Evolutionary conservation across 2,113 vertebrate species (phyloP).

Genomic region (Nycticorax nycticorax): DNA sequence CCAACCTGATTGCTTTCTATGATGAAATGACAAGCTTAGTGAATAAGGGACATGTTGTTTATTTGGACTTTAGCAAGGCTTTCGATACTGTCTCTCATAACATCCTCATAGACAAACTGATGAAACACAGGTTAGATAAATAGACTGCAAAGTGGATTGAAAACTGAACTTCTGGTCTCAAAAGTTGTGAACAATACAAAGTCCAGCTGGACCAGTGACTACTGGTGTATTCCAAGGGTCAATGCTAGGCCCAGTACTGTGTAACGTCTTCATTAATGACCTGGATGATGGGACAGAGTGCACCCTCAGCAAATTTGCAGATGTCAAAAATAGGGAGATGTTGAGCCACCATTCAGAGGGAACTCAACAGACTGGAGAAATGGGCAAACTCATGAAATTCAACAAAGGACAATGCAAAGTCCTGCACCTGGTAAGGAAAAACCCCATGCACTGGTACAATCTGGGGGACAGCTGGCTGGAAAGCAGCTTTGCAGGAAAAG

Average conservation of each 20-base stretch:
- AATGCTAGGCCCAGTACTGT: background rate
- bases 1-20: background rate
- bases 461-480: background rate
- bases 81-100: background rate
- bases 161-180: background rate
- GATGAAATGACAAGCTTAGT: background rate
- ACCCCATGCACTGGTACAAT: background rate
- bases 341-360: background rate
- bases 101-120: background rate
- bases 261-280: background rate
- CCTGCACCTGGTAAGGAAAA: background rate
- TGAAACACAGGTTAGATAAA: background rate
- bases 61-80: background rate
- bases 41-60: background rate
- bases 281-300: background rate
- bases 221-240: background rate
- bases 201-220: background rate
- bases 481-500: background rate
- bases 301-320: background rate
- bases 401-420: background rate
- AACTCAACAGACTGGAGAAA: background rate
- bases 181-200: background rate
- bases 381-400: background rate
- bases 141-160: background rate
- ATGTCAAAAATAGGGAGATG: background rate